Evolutionary conservation across 1,140 invertebrate genomes (phyloP).

Genomic region (Panulirus ornatus): DNA sequence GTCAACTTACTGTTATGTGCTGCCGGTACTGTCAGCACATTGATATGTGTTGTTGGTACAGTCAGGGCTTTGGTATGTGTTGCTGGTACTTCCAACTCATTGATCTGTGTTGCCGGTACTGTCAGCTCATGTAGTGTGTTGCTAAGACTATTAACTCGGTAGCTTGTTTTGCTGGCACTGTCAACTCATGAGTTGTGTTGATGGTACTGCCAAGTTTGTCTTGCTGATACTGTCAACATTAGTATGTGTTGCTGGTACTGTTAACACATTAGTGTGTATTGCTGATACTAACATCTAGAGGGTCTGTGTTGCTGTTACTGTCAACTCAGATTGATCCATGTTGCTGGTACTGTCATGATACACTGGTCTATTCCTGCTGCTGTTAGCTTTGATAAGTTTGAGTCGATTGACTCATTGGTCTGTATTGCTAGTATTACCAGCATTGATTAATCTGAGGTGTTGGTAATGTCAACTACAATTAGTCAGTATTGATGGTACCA

Average conservation of each 20-base stretch:
- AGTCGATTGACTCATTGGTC: no score
- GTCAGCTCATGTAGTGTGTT: no score
- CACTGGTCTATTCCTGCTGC: no score
- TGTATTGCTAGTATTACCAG: background rate
- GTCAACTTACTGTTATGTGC: background rate
- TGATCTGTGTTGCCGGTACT: background rate
- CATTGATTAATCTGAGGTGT: background rate
- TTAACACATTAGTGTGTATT: background rate
- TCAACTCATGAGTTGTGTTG: background rate
- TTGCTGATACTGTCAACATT: background rate
- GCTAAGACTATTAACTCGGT: no score
- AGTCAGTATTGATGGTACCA: constrained; percentile 17
- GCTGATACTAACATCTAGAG: constrained; percentile 7
- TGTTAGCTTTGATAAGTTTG: no score
- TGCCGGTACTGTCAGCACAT: no score
- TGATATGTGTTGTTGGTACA: no score
- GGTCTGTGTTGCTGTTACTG: constrained; percentile 25
- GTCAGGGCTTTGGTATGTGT: no score
- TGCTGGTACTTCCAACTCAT: background rate
- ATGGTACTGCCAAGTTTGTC: background rate
- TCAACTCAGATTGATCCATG: constrained; percentile 5
- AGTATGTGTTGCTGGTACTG: constrained; percentile 1
- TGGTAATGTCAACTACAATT: background rate
- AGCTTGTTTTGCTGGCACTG: background rate
- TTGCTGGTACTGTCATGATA: no score